Evolutionary conservation across 2,888 invertebrate species (phyloP).

Genomic region (Saturnia japonica): DNA sequence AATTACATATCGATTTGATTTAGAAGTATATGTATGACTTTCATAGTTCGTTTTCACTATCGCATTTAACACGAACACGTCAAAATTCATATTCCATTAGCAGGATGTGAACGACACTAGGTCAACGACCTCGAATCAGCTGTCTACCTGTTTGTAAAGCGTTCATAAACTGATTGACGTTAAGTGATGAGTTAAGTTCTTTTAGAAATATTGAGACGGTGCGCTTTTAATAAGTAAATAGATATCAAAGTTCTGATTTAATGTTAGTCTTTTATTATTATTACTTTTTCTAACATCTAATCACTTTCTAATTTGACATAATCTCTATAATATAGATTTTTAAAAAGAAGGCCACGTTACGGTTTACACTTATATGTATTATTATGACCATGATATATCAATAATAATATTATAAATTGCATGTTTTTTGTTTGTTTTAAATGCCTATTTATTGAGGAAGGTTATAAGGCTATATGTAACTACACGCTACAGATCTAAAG

Average conservation of each 20-base stretch:
- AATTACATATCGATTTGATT: neutral
- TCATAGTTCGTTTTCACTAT: conserved; percentile 32
- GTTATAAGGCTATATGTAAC: no score
- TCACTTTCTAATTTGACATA: no score
- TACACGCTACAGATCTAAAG: no score
- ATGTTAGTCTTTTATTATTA: neutral
- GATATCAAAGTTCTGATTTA: neutral
- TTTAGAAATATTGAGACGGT: neutral
- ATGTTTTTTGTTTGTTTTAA: no score
- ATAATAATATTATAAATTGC: no score
- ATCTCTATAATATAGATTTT: neutral
- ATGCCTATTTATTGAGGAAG: no score
- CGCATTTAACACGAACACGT: conserved; percentile 31
- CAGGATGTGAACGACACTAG: conserved; percentile 37
- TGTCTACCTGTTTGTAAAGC: conserved; percentile 34
- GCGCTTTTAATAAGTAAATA: neutral
- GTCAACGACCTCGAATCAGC: conserved; percentile 45
- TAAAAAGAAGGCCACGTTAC: no score
- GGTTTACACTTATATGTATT: no score
- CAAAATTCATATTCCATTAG: conserved; percentile 29
- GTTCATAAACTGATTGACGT: conserved; percentile 24
- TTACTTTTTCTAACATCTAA: neutral
- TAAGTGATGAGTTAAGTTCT: neutral
- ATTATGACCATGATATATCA: no score
- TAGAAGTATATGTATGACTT: neutral